Evolutionary conservation across 2,888 invertebrate species (phyloP).

Genomic region (Stictocephala bisonia): DNA sequence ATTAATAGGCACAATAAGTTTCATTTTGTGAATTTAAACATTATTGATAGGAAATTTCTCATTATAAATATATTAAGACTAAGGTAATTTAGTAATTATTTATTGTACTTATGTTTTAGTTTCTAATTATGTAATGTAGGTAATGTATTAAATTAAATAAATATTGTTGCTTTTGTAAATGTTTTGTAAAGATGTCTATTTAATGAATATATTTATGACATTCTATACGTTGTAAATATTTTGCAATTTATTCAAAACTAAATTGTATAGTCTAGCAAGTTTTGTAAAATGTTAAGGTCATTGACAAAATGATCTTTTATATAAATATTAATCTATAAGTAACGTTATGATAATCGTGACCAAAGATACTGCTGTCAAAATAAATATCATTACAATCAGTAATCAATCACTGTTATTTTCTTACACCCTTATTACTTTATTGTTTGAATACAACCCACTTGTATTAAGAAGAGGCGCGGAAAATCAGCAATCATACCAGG

Average conservation of each 20-base stretch:
- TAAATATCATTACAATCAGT: slow-evolving; percentile 32
- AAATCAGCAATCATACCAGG: too few relatives aligned
- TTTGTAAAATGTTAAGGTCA: slow-evolving; percentile 33
- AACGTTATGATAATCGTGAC: slow-evolving; percentile 24
- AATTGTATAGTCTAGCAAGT: slow-evolving; percentile 9
- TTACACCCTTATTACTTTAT: background rate
- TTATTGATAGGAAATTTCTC: too few relatives aligned
- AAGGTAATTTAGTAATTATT: background rate
- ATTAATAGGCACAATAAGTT: too few relatives aligned
- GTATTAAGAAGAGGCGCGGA: too few relatives aligned
- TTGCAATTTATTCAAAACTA: slow-evolving; percentile 19
- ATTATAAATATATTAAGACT: too few relatives aligned
- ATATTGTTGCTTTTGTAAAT: slow-evolving; percentile 47
- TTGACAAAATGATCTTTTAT: slow-evolving; percentile 23
- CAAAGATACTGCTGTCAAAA: slow-evolving; percentile 39
- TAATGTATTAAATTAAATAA: slow-evolving; percentile 5
- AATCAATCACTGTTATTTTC: background rate
- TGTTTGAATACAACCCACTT: too few relatives aligned
- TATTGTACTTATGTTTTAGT: slow-evolving; percentile 38
- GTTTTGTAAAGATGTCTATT: slow-evolving; percentile 47
- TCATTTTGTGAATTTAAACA: too few relatives aligned
- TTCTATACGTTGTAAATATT: slow-evolving; percentile 35
- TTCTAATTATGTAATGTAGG: slow-evolving; percentile 17
- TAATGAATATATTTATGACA: slow-evolving; percentile 24
- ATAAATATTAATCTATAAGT: slow-evolving; percentile 9